phyloP scores from a whole-genome alignment of 2,113 vertebrate genomes.

The Coptodon bakossiorum region DNA sequence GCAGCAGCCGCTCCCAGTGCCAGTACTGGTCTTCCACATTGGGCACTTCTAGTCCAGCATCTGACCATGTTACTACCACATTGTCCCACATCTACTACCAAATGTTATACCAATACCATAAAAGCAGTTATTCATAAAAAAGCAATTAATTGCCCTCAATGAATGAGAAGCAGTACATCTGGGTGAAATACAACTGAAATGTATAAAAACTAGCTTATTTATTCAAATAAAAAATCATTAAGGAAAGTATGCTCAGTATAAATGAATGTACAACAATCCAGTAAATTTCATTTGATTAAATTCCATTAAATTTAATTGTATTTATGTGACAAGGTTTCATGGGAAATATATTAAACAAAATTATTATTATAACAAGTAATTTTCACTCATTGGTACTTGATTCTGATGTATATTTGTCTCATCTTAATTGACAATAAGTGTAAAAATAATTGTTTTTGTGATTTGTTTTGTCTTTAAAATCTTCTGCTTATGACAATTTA shows the following conservation, averaged over 20 bases:
- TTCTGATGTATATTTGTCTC: background rate
- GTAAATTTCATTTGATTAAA: background rate
- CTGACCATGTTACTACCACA: background rate
- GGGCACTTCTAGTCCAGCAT: background rate
- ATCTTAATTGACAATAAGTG: background rate
- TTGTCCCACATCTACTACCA: background rate
- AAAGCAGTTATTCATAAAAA: background rate
- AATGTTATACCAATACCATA: background rate
- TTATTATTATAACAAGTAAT: background rate
- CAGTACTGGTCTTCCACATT: background rate
- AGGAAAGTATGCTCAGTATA: background rate
- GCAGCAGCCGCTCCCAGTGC: background rate
- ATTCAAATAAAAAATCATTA: rapidly evolving
- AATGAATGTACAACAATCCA: background rate
- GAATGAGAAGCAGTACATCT: background rate
- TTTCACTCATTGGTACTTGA: background rate
- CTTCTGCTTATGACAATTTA: background rate
- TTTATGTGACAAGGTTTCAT: background rate
- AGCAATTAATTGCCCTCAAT: background rate
- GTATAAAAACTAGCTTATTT: background rate
- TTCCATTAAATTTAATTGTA: background rate
- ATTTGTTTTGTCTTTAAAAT: background rate
- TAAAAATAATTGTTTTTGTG: background rate
- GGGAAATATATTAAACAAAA: background rate
- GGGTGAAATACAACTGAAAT: background rate